These are phyloP conservation scores for Hippocampus barbouri DNA, from an alignment of 2,113 vertebrate species.

Conservation along the genomic window DNA sequence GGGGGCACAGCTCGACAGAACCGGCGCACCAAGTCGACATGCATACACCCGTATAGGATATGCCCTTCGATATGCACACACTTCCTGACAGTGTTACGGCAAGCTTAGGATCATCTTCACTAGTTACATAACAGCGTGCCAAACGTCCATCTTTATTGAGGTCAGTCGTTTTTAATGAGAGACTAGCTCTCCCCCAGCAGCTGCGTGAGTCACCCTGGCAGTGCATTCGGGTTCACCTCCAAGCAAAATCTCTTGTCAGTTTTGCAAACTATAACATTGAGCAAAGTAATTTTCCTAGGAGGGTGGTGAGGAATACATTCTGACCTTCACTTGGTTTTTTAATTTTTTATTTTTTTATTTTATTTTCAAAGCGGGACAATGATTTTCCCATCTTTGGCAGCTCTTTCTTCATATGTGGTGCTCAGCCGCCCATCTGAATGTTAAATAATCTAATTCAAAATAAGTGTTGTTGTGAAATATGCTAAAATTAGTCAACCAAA, in stretches of 20 bases:
- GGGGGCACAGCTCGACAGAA: slow-evolving; percentile 12
- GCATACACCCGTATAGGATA: neutral
- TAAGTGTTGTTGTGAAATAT: too few species aligned
- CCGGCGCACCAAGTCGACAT: neutral
- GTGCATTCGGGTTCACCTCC: slow-evolving; percentile 57
- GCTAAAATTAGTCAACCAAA: too few species aligned
- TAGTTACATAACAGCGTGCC: slow-evolving; percentile 58
- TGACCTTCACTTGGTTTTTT: slow-evolving; percentile 33
- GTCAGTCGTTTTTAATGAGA: slow-evolving; percentile 59
- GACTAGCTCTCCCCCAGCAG: slow-evolving; percentile 60
- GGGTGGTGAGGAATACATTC: slow-evolving; percentile 29
- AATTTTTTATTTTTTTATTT: neutral
- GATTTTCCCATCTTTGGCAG: slow-evolving; percentile 18
- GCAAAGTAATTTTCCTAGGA: neutral
- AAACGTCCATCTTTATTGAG: slow-evolving; percentile 71
- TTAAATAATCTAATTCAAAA: neutral
- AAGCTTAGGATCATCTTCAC: slow-evolving; percentile 55
- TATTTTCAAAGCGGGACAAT: neutral
- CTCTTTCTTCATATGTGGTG: neutral
- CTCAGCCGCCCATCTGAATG: neutral
- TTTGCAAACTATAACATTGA: slow-evolving; percentile 28
- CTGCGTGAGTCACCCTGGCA: slow-evolving; percentile 63
- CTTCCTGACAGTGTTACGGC: slow-evolving; percentile 12
- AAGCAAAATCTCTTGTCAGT: slow-evolving; percentile 52
- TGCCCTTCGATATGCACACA: slow-evolving; percentile 5